Evolutionary conservation across 2,113 vertebrate species (phyloP), one percentile per base, ranked within the genome.

Genomic region (Ceyx cyanopectus): DNA sequence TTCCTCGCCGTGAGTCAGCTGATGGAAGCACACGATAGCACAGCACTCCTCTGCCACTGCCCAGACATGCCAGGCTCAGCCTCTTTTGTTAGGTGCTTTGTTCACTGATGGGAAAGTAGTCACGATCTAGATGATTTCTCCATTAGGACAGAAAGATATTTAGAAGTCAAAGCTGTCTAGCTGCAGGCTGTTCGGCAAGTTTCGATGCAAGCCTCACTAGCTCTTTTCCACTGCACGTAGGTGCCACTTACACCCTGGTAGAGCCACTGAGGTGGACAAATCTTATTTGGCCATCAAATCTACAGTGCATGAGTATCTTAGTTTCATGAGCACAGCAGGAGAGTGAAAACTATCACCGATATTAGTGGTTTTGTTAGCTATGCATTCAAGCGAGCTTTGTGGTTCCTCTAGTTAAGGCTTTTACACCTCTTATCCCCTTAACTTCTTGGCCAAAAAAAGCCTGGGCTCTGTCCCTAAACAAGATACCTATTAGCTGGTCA

Each of bases 51-150:
- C 60, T 26, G 56, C 89, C 78, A 91, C 94, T 89, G 96, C 96
- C 96, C 92, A 93, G 95, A 91, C 95, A 94, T 89, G 92, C 94
- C 92, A 95, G 87, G 95, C 63, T 17, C 94, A 94, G 92, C 68
- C 85, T 87, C 92, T 63, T 93, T 94, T 96, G 95, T 95, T 87
- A 56, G 7, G 4, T 12, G 63, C 87, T 95, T 96, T 96, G 91
- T 91, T 93, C 84, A 15, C 78, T 8, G 89, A 92, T 96, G 96
- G 90, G 96, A 96, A 96, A 96, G 65, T 23, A 94, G 65, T 96
- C 94, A 91, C 2, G 15, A 92, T 92, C 95, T 89, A 92, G 89
- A 96, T 90, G 88, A 90, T 93, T 94, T 90, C 90, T 92, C 88
- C 12, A 1, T 78, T 96, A 92, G 94, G 77, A 92, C 85, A 86